These are phyloP conservation scores for Scotopteryx bipunctaria DNA, from an alignment of 2,888 invertebrate species.

Conservation along the genomic window DNA sequence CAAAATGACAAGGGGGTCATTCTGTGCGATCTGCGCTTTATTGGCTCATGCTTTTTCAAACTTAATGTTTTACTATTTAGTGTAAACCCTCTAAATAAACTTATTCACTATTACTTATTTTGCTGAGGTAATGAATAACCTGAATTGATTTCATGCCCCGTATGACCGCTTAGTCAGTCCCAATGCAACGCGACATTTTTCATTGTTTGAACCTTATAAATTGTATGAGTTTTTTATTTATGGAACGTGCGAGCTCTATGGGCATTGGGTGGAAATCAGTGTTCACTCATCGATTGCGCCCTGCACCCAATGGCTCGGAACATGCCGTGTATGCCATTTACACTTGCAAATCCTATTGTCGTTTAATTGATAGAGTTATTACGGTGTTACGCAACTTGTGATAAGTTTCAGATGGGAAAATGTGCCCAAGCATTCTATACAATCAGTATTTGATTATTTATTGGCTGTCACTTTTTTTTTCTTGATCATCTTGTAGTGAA, in stretches of 20 bases:
- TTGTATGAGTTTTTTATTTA: constrained; percentile 35
- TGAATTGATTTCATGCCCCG: background rate
- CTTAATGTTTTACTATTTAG: too few relatives aligned
- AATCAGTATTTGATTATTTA: too few relatives aligned
- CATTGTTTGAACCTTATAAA: constrained; percentile 21
- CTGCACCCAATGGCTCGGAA: constrained; percentile 63
- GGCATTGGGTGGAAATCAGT: constrained; percentile 64
- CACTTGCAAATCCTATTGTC: constrained; percentile 50
- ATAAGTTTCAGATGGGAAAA: background rate
- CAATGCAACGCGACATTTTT: constrained; percentile 17
- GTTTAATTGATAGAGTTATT: constrained; percentile 16
- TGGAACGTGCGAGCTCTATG: constrained; percentile 48
- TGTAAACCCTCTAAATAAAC: background rate
- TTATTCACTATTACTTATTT: constrained; percentile 4
- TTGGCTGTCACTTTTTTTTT: too few relatives aligned
- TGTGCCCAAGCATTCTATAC: too few relatives aligned
- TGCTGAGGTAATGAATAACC: constrained; percentile 5
- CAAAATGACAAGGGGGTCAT: too few relatives aligned
- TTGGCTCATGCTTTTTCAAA: too few relatives aligned
- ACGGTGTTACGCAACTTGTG: background rate
- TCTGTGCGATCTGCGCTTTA: too few relatives aligned
- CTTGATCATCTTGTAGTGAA: too few relatives aligned
- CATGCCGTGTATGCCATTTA: constrained; percentile 60
- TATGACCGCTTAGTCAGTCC: constrained; percentile 12
- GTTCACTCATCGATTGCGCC: constrained; percentile 62